Percentiles rank a stretch among this genome's conserved stretches.
These are phyloP conservation scores for Macrochelys suwanniensis DNA, from an alignment of 2,797 vertebrate species.

Conservation along the genomic window DNA sequence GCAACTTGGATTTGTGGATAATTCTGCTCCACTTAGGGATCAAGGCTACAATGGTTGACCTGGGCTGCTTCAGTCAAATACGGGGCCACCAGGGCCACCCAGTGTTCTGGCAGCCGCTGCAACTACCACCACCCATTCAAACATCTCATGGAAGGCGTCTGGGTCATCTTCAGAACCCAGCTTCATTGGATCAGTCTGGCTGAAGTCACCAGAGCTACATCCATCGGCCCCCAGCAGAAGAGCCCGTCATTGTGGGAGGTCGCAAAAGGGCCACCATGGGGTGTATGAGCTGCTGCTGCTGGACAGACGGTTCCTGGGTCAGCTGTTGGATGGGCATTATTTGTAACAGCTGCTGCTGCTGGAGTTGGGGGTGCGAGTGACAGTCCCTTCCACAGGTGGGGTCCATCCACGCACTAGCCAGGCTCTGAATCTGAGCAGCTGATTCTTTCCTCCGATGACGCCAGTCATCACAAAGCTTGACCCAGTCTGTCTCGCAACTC, in stretches of 20 bases:
- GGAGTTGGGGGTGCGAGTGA: too few relatives aligned
- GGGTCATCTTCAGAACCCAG: neutral
- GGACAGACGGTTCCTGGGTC: neutral
- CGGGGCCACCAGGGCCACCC: too few relatives aligned
- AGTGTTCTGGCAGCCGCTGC: neutral
- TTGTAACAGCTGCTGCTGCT: too few relatives aligned
- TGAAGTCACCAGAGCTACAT: neutral
- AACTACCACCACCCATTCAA: neutral
- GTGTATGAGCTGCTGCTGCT: too few relatives aligned
- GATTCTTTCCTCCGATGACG: too few relatives aligned
- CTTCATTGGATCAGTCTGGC: neutral
- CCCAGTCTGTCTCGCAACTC: too few relatives aligned
- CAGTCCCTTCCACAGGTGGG: too few relatives aligned
- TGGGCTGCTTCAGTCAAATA: neutral
- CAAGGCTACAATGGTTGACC: neutral
- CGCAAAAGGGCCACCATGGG: neutral
- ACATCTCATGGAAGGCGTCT: neutral
- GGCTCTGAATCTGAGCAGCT: too few relatives aligned
- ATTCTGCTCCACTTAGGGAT: neutral
- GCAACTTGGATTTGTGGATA: too few relatives aligned
- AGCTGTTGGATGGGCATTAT: too few relatives aligned
- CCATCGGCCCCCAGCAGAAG: neutral
- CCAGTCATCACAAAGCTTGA: too few relatives aligned
- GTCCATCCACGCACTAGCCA: too few relatives aligned
- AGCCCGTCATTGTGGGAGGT: neutral